phyloP scores from a whole-genome alignment of 2,888 invertebrate species.

The Monopis laevigella region DNA sequence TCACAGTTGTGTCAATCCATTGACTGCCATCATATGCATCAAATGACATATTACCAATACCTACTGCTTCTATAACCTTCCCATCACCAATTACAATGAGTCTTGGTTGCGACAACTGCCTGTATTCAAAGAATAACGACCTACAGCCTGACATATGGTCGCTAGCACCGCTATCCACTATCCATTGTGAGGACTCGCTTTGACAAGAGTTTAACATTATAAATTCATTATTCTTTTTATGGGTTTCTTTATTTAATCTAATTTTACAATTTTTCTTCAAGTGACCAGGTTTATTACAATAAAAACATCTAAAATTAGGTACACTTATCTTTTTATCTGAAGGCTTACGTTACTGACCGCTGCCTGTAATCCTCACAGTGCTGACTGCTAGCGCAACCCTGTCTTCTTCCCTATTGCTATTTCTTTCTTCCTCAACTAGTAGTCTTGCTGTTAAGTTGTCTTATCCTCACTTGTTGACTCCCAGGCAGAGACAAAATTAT shows the following conservation, averaged over 20 bases:
- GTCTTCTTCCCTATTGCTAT: background rate
- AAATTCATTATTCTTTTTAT: no score
- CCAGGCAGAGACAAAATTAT: background rate
- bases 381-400: no score
- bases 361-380: no score
- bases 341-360: no score
- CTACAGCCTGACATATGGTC: background rate
- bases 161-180: no score
- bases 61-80: background rate
- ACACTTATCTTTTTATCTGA: no score
- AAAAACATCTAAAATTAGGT: background rate
- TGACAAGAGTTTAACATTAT: background rate
- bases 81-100: no score
- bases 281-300: background rate
- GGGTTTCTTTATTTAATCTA: no score
- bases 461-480: background rate
- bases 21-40: no score
- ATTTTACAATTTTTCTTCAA: background rate
- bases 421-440: background rate
- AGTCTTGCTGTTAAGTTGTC: background rate
- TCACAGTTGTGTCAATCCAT: background rate
- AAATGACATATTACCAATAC: no score
- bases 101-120: background rate
- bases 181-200: no score
- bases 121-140: background rate